phyloP scores from a whole-genome alignment of 2,888 invertebrate species.

The Phania funesta region DNA sequence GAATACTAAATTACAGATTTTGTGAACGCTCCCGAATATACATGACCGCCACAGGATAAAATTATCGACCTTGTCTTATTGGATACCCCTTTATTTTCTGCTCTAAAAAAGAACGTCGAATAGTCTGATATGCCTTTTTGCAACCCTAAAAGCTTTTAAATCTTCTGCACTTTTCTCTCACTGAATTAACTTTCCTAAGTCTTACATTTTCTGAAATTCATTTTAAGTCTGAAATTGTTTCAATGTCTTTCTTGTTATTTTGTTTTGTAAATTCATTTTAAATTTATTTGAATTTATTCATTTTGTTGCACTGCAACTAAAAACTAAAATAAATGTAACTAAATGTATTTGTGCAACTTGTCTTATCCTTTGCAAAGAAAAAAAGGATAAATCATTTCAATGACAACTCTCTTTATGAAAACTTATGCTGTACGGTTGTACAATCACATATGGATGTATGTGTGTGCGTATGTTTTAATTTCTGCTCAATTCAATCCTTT shows the following conservation, averaged over 20 bases:
- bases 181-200: neutral
- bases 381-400: slow-evolving; percentile 33
- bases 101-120: too few relatives aligned
- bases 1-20: too few relatives aligned
- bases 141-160: too few relatives aligned
- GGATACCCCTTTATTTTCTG: too few relatives aligned
- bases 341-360: neutral
- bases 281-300: slow-evolving; percentile 32
- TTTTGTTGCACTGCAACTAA: neutral
- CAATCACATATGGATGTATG: neutral
- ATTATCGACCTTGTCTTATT: too few relatives aligned
- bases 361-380: neutral
- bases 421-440: neutral
- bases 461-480: neutral
- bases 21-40: too few relatives aligned
- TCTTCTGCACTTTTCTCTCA: too few relatives aligned
- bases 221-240: neutral
- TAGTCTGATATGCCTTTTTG: too few relatives aligned
- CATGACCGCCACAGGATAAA: too few relatives aligned
- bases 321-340: slow-evolving; percentile 24
- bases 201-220: neutral
- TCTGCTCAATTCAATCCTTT: slow-evolving; percentile 53
- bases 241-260: too few relatives aligned
- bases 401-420: slow-evolving; percentile 10
- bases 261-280: neutral